These are phyloP conservation scores for Megaleporinus macrocephalus DNA, from an alignment of 2,113 vertebrate genomes.

Conservation along the genomic window DNA sequence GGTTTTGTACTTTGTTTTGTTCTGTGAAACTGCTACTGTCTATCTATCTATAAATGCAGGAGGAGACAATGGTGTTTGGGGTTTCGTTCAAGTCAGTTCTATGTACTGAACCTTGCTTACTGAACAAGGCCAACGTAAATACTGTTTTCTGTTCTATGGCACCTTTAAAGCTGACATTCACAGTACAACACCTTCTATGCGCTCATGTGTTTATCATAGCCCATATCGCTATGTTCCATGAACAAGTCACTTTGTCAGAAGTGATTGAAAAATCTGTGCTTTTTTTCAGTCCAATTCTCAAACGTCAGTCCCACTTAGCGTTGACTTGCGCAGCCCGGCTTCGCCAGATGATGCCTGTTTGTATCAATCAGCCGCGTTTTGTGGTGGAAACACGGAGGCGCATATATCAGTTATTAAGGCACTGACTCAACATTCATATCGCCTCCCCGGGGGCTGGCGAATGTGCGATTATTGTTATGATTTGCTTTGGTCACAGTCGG, in stretches of 20 bases:
- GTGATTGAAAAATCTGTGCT: background rate
- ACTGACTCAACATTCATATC: constrained; percentile 30
- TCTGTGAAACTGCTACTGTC: too few species aligned
- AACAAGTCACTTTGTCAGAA: constrained; percentile 15
- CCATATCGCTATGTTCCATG: background rate
- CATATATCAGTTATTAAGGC: constrained; percentile 47
- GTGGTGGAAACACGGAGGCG: constrained; percentile 43
- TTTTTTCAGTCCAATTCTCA: background rate
- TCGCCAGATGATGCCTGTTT: constrained; percentile 17
- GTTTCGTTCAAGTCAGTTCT: too few species aligned
- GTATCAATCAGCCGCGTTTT: constrained; percentile 32
- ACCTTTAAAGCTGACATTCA: background rate
- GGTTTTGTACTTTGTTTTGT: too few species aligned
- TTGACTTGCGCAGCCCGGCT: constrained; percentile 30
- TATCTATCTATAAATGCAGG: too few species aligned
- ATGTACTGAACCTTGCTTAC: too few species aligned
- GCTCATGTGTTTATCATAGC: background rate
- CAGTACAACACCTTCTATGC: background rate
- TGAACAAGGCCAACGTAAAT: too few species aligned
- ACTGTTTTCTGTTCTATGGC: too few species aligned
- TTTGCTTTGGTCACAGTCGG: constrained; percentile 52
- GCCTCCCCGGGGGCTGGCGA: background rate
- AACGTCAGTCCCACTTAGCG: constrained; percentile 20
- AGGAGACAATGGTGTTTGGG: too few species aligned
- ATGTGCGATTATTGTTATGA: constrained; percentile 55